Evolutionary conservation across 1,140 invertebrate genomes (phyloP).

Genomic region (Solen grandis): DNA sequence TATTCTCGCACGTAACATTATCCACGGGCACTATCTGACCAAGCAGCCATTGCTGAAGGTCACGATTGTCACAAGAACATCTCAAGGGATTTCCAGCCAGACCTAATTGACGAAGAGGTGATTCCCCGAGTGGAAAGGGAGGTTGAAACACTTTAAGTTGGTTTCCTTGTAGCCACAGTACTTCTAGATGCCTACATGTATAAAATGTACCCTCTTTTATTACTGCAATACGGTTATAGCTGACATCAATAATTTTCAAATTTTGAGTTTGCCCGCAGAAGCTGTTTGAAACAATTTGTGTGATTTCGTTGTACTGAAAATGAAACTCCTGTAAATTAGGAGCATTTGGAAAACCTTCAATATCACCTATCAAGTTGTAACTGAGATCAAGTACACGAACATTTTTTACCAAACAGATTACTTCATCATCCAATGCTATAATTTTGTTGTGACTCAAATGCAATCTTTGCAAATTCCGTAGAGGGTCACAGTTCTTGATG

Average conservation of each 20-base stretch:
- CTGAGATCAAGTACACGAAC: too few species aligned
- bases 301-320: slow-evolving; percentile 5
- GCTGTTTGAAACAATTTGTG: not conserved
- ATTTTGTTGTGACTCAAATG: not conserved
- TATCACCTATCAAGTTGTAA: not conserved
- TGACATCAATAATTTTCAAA: slow-evolving; percentile 10
- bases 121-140: not conserved
- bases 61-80: slow-evolving; percentile 23
- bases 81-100: slow-evolving; percentile 4
- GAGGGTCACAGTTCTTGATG: too few species aligned
- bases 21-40: not conserved
- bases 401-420: not conserved
- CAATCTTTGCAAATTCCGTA: slow-evolving; percentile 10
- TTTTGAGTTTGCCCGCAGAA: not conserved
- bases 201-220: not conserved
- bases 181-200: slow-evolving; percentile 1
- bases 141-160: slow-evolving; percentile 5
- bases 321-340: not conserved
- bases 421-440: not conserved
- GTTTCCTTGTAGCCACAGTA: slow-evolving; percentile 10
- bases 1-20: not conserved
- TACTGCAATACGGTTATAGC: slow-evolving; percentile 11
- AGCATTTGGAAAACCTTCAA: not conserved
- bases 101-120: not conserved
- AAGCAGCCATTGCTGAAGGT: not conserved